Conservation (phyloP, 2,797 vertebrate genomes). For the Sus cebifrons region DNA sequence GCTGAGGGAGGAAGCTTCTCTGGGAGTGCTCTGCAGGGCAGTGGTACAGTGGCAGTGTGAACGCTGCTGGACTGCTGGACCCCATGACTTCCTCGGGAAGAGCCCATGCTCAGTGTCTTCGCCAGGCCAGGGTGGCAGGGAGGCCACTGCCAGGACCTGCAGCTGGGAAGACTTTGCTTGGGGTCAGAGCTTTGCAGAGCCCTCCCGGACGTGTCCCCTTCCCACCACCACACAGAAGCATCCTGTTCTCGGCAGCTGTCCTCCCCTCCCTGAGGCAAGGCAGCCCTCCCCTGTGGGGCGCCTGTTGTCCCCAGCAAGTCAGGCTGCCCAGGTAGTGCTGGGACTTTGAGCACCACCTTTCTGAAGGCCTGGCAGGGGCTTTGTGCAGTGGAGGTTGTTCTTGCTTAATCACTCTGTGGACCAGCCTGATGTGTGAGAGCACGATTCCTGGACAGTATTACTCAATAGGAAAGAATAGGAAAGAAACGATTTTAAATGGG, state of each 20-base stretch:
- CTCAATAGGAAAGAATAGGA: not conserved
- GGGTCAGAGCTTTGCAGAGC: not conserved
- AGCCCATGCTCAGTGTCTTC: not conserved
- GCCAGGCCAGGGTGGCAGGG: not conserved
- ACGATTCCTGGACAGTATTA: not conserved
- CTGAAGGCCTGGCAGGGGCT: too few relatives aligned
- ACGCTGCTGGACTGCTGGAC: accelerated
- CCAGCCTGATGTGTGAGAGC: not conserved
- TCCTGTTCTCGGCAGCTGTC: not conserved
- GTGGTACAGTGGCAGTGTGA: not conserved
- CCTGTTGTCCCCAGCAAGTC: not conserved
- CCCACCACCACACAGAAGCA: too few relatives aligned
- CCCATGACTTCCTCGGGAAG: not conserved
- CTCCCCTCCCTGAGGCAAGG: not conserved
- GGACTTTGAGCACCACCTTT: not conserved
- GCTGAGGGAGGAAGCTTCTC: not conserved
- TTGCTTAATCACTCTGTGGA: not conserved
- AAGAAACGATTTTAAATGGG: not conserved
- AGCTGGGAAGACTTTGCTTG: not conserved
- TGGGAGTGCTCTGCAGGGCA: not conserved
- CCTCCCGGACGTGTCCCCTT: not conserved
- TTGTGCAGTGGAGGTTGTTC: too few relatives aligned
- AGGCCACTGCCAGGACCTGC: not conserved
- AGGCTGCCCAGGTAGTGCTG: not conserved
- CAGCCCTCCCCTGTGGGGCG: not conserved